Base-by-base conservation (phyloP, 2,797 vertebrate genomes). In the Enteromius radiatus region DNA sequence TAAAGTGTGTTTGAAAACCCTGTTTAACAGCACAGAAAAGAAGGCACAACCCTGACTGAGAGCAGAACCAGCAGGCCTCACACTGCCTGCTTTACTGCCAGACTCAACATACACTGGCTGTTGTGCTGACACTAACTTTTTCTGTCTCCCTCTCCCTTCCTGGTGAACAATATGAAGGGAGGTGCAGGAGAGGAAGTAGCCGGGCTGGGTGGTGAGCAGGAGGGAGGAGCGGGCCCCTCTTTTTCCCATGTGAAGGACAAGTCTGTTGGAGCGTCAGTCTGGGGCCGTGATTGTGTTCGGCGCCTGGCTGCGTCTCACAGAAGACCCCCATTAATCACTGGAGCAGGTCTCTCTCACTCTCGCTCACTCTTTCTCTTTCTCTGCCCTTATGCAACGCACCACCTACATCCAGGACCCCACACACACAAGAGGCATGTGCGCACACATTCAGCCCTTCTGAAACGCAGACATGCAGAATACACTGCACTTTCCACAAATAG, bases 301-400 rank as follows among this genome's bases (percentile, higher is more conserved):
- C 90, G 92, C 93, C 93, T 93, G 59, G 90, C 79, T 82, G 92
- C 87, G 92, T 92, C 92, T 93, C 91, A 91, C 92, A 93, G 91
- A 93, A 92, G 91, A 92, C 91, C 91, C 89, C 91, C 93, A 95
- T 95, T 95, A 95, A 95, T 95, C 94, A 95, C 93, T 90, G 88
- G 91, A 92, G 93, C 91, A 91, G 92, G 49, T 77, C 86, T 78
- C 74, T 79, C 85, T 78, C 80, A 33, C 75, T 75, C 61, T 54
- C 74, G 36, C 74, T 69, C 59, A 49, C 45, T 86, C 78, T 83
- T 69, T 84, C 91, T 90, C 89, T 87, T 88, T 90, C 88, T 90
- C 92, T 89, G n/a, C 59, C 23, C 64, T 43, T 36, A 69, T 36
- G 64, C 81, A 83, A 68, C 17, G 28, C 78, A 67, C 73, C 64